Base-by-base conservation (phyloP, 2,113 vertebrate genomes). In the Poecilia latipinna region DNA sequence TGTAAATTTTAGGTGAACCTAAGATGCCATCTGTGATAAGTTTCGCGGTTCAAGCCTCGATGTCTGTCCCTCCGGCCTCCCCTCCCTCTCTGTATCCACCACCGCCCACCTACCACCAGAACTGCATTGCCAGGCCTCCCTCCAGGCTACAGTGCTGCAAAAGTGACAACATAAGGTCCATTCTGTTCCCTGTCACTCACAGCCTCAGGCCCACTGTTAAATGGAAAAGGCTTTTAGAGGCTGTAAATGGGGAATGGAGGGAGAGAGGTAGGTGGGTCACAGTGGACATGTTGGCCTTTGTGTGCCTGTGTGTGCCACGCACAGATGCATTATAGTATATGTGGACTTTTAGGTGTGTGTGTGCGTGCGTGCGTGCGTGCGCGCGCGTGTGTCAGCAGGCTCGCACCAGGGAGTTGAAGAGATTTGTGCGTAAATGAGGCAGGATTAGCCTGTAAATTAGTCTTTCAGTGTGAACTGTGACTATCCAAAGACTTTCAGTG, bases 131-230 rank as follows among this genome's bases (percentile, higher is more conserved):
- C 90, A 91, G 90, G 82, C 86, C 87, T 92, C 91, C 92, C 91
- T 91, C 70, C 77, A 92, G 91, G 90, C 91, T 86, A 90, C 86
- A 67, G 79, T 10, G 60, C 87, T 86, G 86, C 74, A 82, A 90
- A 86, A 90, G 90, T 92, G 92, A 93, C 91, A 93, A 92, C 92
- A 93, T 91, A 92, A 91, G 91, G 91, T 90, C 88, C 90, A 93
- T 93, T 93, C 91, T 93, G 92, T 90, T 92, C 89, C 86, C 88
- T 92, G 92, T 93, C 92, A 93, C 89, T 93, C 91, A 88, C 86
- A 90, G 89, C 92, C 91, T 80, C 86, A 76, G 86, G 88, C 91
- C 89, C 82, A 81, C 85, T 86, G 91, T 74, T 91, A 91, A 91
- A 93, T 89, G 87, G 88, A 93, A 92, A 89, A 90, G 87, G 90